Base-by-base conservation (phyloP, 2,888 invertebrate genomes). In the Rapana venosa region DNA sequence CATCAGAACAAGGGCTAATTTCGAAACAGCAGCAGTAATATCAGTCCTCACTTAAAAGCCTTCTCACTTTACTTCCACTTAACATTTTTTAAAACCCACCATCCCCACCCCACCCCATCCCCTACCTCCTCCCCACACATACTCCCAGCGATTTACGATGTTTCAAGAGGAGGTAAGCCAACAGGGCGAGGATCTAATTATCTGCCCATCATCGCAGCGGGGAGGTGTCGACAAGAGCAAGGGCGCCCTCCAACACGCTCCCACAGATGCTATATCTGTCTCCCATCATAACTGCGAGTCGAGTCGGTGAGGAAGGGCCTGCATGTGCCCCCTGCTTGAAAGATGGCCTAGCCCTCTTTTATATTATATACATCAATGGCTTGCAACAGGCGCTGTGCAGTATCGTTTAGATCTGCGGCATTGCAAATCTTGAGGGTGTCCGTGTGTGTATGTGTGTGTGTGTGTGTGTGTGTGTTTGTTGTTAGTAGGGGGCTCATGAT, bases 181-280 rank as follows among this genome's bases (percentile, higher is more conserved):
- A 83, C 11, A 56, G 5, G 70, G 70, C 84, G 83, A 56, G 84
- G 17, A n/a, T 74, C 32, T 85, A 89, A 89, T 89, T 89, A 74
- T 85, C 85, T 56, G 32, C 56, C 85, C 85, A 87, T 88, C 84
- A 89, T 74, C 89, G 36, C 70, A 36, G 47, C 84, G n/a, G 36
- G 70, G 32, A 66, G 35, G 36, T 83, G 88, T 30, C 58, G 81
- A 88, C 32, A 61, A 70, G 36, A 0, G 56, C 84, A 61, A 6
- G 22, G 15, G 47, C 74, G 77, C 58, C 81, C 32, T 22, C 66
- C 35, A 56, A 35, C 61, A 89, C 89, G 84, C 84, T 85, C 89
- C 61, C 61, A 20, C 74, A 22, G 70, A 85, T 89, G 89, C 85
- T 30, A 30, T 89, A 89, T 89, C 89, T 89, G 89, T 20, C 5